Evolutionary conservation across 2,113 vertebrate genomes (phyloP).

Genomic region (Hemiscyllium ocellatum): DNA sequence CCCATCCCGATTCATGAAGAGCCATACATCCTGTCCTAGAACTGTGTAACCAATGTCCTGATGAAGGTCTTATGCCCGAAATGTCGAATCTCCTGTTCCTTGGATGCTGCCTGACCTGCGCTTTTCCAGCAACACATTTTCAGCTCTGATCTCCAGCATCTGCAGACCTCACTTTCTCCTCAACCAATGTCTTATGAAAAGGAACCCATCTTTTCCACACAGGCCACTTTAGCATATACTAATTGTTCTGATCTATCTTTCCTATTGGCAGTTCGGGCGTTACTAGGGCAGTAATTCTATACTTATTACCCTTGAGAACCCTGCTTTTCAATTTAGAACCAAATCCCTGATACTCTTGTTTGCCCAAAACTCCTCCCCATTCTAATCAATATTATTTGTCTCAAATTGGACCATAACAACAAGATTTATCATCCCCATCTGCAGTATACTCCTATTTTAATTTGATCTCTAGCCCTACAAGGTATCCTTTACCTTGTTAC

Average conservation of each 20-base stretch:
- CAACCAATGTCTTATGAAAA: too few relatives aligned
- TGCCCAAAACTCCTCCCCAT: neutral
- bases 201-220: too few relatives aligned
- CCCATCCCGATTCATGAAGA: too few relatives aligned
- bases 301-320: neutral
- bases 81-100: too few relatives aligned
- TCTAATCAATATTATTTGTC: neutral
- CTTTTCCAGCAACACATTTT: too few relatives aligned
- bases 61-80: too few relatives aligned
- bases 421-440: neutral
- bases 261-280: neutral
- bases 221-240: neutral
- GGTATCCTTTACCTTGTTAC: neutral
- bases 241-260: neutral
- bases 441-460: too few relatives aligned
- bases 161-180: too few relatives aligned
- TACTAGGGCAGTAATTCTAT: neutral
- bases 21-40: too few relatives aligned
- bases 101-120: too few relatives aligned
- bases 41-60: too few relatives aligned
- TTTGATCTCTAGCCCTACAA: neutral
- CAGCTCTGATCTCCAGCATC: too few relatives aligned
- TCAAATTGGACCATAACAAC: neutral
- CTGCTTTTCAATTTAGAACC: neutral
- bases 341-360: neutral